phyloP scores from a whole-genome alignment of 2,797 vertebrate genomes.

The Chelon labrosus region DNA sequence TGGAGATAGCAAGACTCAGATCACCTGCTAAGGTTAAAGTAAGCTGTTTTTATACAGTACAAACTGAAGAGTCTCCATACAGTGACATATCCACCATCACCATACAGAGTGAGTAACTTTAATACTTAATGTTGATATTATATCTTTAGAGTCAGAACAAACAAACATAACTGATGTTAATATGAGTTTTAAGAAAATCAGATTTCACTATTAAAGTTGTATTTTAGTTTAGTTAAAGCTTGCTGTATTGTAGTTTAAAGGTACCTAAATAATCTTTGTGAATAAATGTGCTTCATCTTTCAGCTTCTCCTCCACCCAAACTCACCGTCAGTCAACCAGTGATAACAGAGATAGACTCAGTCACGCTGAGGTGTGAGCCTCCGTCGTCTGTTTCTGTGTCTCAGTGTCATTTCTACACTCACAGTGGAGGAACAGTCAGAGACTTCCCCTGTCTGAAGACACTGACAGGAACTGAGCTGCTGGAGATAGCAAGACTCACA shows the following conservation, averaged over 20 bases:
- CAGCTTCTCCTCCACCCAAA: constrained; percentile 24
- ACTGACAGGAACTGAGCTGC: constrained; percentile 48
- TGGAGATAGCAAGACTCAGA: neutral
- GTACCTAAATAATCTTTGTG: too few relatives aligned
- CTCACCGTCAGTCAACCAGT: constrained; percentile 18
- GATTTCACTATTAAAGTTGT: too few relatives aligned
- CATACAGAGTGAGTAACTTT: too few relatives aligned
- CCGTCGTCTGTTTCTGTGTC: constrained; percentile 10
- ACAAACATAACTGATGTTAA: too few relatives aligned
- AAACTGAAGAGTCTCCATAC: neutral
- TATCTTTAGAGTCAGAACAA: too few relatives aligned
- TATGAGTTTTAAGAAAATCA: too few relatives aligned
- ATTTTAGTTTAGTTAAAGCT: too few relatives aligned
- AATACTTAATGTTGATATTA: too few relatives aligned
- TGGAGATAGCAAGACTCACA: neutral
- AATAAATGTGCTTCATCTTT: constrained; percentile 1
- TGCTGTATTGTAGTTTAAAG: too few relatives aligned
- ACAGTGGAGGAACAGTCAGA: fast-evolving
- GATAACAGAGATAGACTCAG: constrained; percentile 45
- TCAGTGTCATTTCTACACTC: constrained; percentile 40
- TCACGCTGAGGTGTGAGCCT: constrained; percentile 55
- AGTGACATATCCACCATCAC: too few relatives aligned
- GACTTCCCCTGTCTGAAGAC: too few relatives aligned
- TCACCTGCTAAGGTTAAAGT: neutral
- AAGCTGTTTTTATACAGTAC: neutral